Conservation (phyloP, 2,888 invertebrate species). For the Xanthia togata region DNA sequence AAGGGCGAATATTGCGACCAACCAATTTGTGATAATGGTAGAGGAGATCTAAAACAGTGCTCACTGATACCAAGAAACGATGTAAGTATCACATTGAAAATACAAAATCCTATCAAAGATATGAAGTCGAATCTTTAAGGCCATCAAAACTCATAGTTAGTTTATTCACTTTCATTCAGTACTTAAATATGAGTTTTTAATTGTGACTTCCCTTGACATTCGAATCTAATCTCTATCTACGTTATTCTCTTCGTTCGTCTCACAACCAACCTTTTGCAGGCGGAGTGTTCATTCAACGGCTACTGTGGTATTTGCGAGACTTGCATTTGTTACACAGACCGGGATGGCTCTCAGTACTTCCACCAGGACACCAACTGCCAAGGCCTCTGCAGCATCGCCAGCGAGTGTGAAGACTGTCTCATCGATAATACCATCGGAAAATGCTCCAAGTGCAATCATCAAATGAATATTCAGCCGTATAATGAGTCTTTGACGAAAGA, state of each 20-base stretch:
- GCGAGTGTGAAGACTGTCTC: constrained; percentile 77
- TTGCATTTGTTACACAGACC: constrained; percentile 78
- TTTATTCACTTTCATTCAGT: not conserved
- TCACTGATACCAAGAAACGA: constrained; percentile 65
- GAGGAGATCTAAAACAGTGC: constrained; percentile 76
- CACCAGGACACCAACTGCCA: constrained; percentile 76
- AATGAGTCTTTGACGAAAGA: constrained; percentile 68
- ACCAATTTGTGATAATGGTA: constrained; percentile 65
- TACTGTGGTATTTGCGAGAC: constrained; percentile 76
- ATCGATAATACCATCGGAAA: constrained; percentile 63
- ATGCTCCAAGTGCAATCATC: constrained; percentile 62
- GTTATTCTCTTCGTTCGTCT: constrained; percentile 1
- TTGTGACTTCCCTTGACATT: not conserved
- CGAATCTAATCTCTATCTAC: not conserved
- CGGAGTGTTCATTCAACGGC: constrained; percentile 82
- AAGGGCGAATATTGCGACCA: constrained; percentile 71
- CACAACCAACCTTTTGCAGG: constrained; percentile 31
- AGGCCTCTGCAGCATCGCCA: constrained; percentile 78
- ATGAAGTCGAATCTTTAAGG: not conserved
- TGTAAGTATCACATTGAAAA: constrained; percentile 67
- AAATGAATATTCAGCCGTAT: constrained; percentile 56
- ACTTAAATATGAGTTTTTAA: not conserved
- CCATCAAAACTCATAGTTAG: not conserved
- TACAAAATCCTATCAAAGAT: not conserved
- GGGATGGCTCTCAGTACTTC: constrained; percentile 82